Conservation (phyloP, 2,797 vertebrate species). For the Prunella strophiata region DNA sequence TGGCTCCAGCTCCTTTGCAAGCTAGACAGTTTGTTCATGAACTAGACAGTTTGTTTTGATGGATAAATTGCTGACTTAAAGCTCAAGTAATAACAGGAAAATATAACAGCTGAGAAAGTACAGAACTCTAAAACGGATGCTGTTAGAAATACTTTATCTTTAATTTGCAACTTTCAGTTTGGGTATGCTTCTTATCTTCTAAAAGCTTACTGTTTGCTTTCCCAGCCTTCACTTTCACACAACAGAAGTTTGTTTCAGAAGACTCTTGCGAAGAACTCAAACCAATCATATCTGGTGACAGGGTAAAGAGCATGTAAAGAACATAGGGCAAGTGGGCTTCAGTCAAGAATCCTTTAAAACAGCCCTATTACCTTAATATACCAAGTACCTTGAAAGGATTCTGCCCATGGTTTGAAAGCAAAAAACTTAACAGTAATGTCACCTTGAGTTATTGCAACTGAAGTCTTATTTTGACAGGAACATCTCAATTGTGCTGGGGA, state of each 20-base stretch:
- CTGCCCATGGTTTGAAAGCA: neutral
- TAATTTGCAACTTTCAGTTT: neutral
- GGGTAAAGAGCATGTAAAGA: neutral
- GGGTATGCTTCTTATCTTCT: neutral
- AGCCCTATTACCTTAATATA: neutral
- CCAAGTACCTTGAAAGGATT: neutral
- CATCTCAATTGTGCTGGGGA: neutral
- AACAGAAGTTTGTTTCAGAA: neutral
- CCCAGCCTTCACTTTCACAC: neutral
- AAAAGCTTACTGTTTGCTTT: neutral
- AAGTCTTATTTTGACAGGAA: neutral
- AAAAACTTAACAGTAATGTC: neutral
- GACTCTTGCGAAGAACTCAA: neutral
- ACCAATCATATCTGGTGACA: neutral
- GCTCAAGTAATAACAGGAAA: conserved; percentile 35
- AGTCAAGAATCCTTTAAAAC: neutral
- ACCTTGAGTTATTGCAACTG: neutral
- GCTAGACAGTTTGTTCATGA: conserved; percentile 51
- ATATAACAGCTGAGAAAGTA: conserved; percentile 17
- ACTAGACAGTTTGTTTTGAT: conserved; percentile 55
- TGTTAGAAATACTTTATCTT: neutral
- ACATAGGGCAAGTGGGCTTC: neutral
- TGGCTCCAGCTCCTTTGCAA: conserved; percentile 21
- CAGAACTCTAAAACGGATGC: neutral
- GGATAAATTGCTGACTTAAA: conserved; percentile 41